These are phyloP conservation scores for Aulostomus chinensis DNA, from an alignment of 2,797 vertebrate genomes.

Conservation along the genomic window DNA sequence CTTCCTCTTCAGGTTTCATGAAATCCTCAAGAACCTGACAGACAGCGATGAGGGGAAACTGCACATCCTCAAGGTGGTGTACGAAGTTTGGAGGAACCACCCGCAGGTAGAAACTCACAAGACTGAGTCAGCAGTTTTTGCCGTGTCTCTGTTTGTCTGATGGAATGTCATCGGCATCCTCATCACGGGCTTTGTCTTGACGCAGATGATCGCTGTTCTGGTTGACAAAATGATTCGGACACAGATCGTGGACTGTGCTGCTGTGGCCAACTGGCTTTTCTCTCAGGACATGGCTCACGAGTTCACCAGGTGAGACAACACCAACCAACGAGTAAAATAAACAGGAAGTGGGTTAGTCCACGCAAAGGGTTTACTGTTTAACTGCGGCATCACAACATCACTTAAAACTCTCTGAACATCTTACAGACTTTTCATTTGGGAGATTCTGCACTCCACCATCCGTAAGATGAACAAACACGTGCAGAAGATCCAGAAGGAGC, in stretches of 20 bases:
- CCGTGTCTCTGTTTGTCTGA: too few species aligned
- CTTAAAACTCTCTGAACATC: background rate
- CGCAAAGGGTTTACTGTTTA: too few species aligned
- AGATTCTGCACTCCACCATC: constrained; percentile 97
- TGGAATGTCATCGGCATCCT: too few species aligned
- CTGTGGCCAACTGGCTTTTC: constrained; percentile 99
- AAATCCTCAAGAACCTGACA: constrained; percentile 92
- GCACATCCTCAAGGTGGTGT: constrained; percentile 92
- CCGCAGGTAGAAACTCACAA: constrained; percentile 91
- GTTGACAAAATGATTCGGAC: constrained; percentile 98
- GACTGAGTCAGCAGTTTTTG: too few species aligned
- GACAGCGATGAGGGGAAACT: constrained; percentile 96
- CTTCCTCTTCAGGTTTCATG: constrained; percentile 88
- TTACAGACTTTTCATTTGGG: constrained; percentile 92
- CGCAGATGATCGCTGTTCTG: constrained; percentile 93
- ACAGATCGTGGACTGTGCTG: constrained; percentile 96
- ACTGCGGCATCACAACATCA: background rate
- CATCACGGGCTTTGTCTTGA: background rate
- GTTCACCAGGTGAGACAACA: constrained; percentile 92
- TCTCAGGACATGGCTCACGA: constrained; percentile 94
- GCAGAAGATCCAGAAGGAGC: constrained; percentile 95
- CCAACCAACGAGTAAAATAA: too few species aligned
- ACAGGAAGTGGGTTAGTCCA: too few species aligned
- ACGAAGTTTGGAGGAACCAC: constrained; percentile 95
- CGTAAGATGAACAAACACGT: constrained; percentile 99